Base-by-base conservation (phyloP, 2,797 vertebrate species). In the Oreochromis mossambicus region DNA sequence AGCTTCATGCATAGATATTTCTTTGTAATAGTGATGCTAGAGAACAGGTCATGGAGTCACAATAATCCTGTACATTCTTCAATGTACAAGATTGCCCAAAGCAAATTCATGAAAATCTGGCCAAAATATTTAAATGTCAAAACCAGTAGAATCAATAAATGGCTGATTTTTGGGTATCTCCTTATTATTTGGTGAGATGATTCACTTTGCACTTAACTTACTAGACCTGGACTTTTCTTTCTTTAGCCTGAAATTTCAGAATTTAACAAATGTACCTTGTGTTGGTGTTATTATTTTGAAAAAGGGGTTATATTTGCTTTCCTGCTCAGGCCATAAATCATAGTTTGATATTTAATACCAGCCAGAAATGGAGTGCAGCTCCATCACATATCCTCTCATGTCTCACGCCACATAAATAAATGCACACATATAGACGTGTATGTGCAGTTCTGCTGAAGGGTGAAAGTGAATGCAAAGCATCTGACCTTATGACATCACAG, bases 401-500 rank as follows among this genome's bases (percentile, higher is more conserved):
- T 77, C 81, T 70, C 80, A 41, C 11, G 41, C 41, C 43, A 83
- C 68, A 87, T 81, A 61, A 80, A 85, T 24, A 81, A 73, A 48
- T 13, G 68, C 15, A 73, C 79, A 78, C 79, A 5, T n/a, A 78
- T 82, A 73, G 77, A 83, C 4, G 8, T 26, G 24, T 84, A 79
- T 86, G 82, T 82, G 73, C 68, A 73, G 80, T 82, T 82, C 81
- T 83, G 82, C 83, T 84, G 78, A 32, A 52, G 61, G 86, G 84
- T 55, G 81, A 92, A 93, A 93, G 86, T 91, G 78, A 89, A 90
- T 81, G 77, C 66, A 82, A 43, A 87, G 77, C 80, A 90, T 86
- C 66, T 90, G 91, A 89, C 83, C 81, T 50, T 46, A n/a, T 91
- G 85, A 91, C 84, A 82, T 93, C 91, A 91, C 87, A 79, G 29